Base-by-base conservation (phyloP, 2,113 vertebrate species). In the Pomatostomus ruficeps region DNA sequence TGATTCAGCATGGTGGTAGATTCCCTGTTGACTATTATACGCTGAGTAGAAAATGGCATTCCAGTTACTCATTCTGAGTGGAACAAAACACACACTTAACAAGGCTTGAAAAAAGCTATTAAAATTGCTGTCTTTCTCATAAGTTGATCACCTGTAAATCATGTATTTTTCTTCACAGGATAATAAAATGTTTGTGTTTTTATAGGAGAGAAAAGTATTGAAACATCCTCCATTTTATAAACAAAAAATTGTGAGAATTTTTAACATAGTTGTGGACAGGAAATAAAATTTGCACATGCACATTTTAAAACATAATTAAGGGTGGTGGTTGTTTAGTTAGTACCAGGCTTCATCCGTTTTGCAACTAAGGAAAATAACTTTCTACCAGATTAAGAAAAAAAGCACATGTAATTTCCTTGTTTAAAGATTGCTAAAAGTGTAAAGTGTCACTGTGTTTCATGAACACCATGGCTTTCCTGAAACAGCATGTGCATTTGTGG, bases 321-420 rank as follows among this genome's bases (percentile, higher is more conserved):
- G 5, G 3, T 48, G 9, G 1, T 42, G 16, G 3, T 42, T 62
- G 16, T 40, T 42, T 1, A 0, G n/a, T 46, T 46, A 62, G 11
- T 20, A 61, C 11, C 14, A 54, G 21, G 42, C 7, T 89, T 87
- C 12, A 26, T 25, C 25, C 70, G 33, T 42, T 90, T 57, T 26
- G 35, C 58, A 76, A 43, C 10, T 88, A 29, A 75, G 79, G 9
- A 72, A 74, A 72, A 29, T 7, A 49, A 62, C 20, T 52, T 68
- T 79, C 45, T 4, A 36, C 21, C 23, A 24, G 23, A 42, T 81
- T 46, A 12, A 45, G 15, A 29, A 43, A 31, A 28, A 31, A 70
- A 21, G 2, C 18, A 24, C 9, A 18, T 4, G 1, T 26, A 20
- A 23, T 55, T 91, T 89, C 13, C 43, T 35, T 59, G 24, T 55